Evolutionary conservation across 2,888 invertebrate genomes (phyloP).

Genomic region (Synergus umbraculus): DNA sequence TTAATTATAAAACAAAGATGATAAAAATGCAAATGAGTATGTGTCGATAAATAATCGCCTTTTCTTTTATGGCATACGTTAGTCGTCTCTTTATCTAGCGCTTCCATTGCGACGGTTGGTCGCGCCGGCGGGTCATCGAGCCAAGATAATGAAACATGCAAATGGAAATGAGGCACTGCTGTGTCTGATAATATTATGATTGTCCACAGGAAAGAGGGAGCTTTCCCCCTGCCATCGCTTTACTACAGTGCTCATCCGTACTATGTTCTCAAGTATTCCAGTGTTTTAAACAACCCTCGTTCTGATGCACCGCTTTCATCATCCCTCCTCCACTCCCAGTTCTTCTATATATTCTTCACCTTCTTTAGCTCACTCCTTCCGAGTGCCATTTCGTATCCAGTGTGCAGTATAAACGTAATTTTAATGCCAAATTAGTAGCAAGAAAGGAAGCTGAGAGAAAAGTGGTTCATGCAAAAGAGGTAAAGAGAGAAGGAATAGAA

Average conservation of each 20-base stretch:
- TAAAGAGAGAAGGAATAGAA: neutral
- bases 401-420: conserved; percentile 26
- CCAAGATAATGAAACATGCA: conserved; percentile 70
- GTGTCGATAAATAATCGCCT: conserved; percentile 9
- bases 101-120: conserved; percentile 1
- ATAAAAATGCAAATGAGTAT: neutral
- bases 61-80: neutral
- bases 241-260: conserved; percentile 17
- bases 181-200: conserved; percentile 72
- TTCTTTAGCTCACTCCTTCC: conserved; percentile 44
- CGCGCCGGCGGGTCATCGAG: conserved; percentile 67
- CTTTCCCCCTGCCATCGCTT: conserved; percentile 1
- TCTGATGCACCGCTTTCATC: conserved; percentile 26
- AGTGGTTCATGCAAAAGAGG: neutral
- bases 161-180: conserved; percentile 69
- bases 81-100: neutral
- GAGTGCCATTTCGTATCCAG: neutral
- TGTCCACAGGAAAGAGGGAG: conserved; percentile 61
- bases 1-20: neutral
- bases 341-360: neutral
- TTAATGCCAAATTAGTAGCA: conserved; percentile 27
- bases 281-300: conserved; percentile 32
- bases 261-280: conserved; percentile 22
- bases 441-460: neutral
- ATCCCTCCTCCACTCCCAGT: conserved; percentile 29